Conservation (phyloP, 2,797 vertebrate genomes). For the Naso thynnoides region DNA sequence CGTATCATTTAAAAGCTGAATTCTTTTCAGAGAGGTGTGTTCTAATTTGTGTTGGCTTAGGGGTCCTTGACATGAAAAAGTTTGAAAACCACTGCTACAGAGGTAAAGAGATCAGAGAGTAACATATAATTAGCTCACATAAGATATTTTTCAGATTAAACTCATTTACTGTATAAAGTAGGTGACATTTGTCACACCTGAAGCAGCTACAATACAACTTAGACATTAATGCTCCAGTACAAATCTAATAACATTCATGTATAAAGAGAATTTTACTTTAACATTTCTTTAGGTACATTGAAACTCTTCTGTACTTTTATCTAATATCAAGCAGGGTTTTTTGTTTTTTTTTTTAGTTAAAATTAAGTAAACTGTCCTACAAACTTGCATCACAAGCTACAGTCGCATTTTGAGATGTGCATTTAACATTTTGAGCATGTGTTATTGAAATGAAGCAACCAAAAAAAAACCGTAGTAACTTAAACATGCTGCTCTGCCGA, state of each 20-base stretch:
- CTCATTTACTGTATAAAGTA: neutral
- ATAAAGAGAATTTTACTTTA: neutral
- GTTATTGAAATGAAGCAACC: slow-evolving; percentile 1
- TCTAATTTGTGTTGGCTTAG: too few species aligned
- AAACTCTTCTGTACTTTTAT: neutral
- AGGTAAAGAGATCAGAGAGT: neutral
- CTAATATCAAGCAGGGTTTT: neutral
- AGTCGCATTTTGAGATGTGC: neutral
- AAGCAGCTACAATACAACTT: neutral
- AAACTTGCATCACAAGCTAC: neutral
- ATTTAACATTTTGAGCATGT: neutral
- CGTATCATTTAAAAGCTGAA: too few species aligned
- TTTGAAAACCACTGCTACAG: too few species aligned
- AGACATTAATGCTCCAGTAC: neutral
- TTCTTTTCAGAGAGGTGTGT: too few species aligned
- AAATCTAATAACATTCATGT: neutral
- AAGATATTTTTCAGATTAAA: neutral
- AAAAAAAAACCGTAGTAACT: neutral
- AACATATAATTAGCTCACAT: too few species aligned
- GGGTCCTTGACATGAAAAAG: too few species aligned
- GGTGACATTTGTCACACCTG: neutral
- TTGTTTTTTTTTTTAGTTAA: neutral
- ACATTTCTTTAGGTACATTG: neutral
- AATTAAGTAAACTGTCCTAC: neutral
- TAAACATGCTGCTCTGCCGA: slow-evolving; percentile 5